A percentile compares a stretch with the other conserved stretches of the same genome.
These are phyloP conservation scores for Echeneis naucrates DNA, from an alignment of 2,797 vertebrate genomes.

Conservation along the genomic window DNA sequence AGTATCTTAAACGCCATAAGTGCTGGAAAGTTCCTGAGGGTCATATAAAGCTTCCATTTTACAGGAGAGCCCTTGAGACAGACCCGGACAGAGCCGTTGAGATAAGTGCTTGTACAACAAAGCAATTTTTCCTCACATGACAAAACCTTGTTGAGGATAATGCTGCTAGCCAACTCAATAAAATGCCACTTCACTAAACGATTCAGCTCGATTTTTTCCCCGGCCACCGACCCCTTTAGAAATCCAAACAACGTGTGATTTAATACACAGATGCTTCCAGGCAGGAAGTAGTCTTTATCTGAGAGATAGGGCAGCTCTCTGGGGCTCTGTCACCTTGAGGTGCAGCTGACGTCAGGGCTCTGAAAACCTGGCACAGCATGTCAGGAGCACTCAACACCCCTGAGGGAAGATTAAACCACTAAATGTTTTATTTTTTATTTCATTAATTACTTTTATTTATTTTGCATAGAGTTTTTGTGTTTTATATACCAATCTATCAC, in stretches of 20 bases:
- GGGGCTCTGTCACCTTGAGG: constrained; percentile 76
- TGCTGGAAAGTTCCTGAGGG: constrained; percentile 61
- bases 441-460: background rate
- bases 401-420: constrained; percentile 32
- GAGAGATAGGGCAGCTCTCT: constrained; percentile 62
- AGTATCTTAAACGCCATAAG: constrained; percentile 41
- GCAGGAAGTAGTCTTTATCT: constrained; percentile 58
- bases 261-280: constrained; percentile 18
- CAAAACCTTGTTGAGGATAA: constrained; percentile 49
- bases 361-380: constrained; percentile 37
- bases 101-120: constrained; percentile 69
- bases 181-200: constrained; percentile 65
- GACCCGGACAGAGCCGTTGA: constrained; percentile 36
- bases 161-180: constrained; percentile 37
- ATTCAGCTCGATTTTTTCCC: constrained; percentile 46
- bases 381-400: constrained; percentile 45
- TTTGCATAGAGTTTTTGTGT: constrained; percentile 14
- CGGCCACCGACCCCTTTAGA: constrained; percentile 24
- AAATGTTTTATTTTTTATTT: constrained; percentile 1
- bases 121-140: constrained; percentile 51
- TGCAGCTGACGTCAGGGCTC: constrained; percentile 72
- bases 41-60: constrained; percentile 49
- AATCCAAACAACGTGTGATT: constrained; percentile 26
- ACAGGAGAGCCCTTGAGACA: constrained; percentile 48
- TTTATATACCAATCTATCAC: too few relatives aligned